phyloP scores from a whole-genome alignment of 1,140 invertebrate genomes.

The Drosophila teissieri region DNA sequence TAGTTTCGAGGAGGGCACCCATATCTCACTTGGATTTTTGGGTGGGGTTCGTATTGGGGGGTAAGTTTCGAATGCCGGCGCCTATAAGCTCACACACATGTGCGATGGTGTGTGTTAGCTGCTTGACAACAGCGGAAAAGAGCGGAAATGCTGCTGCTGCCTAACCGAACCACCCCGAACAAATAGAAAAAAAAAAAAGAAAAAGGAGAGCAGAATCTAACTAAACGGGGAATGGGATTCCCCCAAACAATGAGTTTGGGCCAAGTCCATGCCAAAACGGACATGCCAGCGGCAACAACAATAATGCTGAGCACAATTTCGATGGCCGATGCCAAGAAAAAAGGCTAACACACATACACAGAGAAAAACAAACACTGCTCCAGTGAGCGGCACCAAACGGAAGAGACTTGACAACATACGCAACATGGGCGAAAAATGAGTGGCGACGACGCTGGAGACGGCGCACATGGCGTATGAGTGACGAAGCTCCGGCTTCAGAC shows the following conservation, averaged over 20 bases:
- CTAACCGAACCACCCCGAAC: conserved; percentile 55
- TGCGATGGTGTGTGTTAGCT: conserved; percentile 53
- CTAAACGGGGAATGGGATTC: conserved; percentile 14
- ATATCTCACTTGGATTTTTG: conserved; percentile 37
- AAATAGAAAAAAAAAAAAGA: background rate
- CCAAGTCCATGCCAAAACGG: conserved; percentile 79
- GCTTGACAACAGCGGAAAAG: conserved; percentile 78
- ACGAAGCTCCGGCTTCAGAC: conserved; percentile 54
- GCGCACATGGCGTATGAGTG: conserved; percentile 80
- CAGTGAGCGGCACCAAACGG: conserved; percentile 63
- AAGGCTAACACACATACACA: conserved; percentile 32
- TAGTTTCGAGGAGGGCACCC: conserved; percentile 47
- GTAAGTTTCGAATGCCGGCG: conserved; percentile 62
- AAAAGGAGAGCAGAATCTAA: conserved; percentile 12
- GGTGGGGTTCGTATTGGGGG: background rate
- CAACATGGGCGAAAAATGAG: conserved; percentile 82
- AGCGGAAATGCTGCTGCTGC: conserved; percentile 78
- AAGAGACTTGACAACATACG: conserved; percentile 81
- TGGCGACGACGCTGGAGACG: conserved; percentile 53
- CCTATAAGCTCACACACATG: conserved; percentile 50
- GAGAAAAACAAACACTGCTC: conserved; percentile 11
- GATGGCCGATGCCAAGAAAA: conserved; percentile 64
- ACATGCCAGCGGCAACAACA: conserved; percentile 70
- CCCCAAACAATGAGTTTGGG: conserved; percentile 58
- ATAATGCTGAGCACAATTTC: conserved; percentile 66